Conservation (phyloP, 2,113 vertebrate genomes). For the Catagonus wagneri region DNA sequence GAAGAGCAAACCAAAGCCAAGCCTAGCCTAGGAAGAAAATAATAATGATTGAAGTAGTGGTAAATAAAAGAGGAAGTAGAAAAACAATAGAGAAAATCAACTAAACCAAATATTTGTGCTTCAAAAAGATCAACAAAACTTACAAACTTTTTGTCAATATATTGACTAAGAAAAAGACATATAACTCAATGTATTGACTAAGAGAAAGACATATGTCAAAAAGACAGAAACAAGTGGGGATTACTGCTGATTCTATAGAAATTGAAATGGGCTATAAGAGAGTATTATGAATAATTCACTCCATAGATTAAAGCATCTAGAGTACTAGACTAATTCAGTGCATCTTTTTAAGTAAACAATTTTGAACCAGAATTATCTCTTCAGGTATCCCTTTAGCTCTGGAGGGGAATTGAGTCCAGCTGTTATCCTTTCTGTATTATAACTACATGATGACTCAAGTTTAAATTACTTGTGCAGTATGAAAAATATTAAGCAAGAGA, state of each 20-base stretch:
- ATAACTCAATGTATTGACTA: not conserved
- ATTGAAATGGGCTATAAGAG: not conserved
- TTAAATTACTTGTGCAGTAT: not conserved
- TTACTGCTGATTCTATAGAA: not conserved
- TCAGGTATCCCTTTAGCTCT: not conserved
- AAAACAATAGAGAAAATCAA: not conserved
- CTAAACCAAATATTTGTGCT: not conserved
- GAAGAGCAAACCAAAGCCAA: not conserved
- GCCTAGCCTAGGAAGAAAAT: not conserved
- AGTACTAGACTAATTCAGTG: not conserved
- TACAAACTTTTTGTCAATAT: not conserved
- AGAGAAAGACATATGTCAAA: not conserved
- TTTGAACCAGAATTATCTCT: not conserved
- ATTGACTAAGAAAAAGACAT: not conserved
- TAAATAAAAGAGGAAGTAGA: conserved; percentile 4
- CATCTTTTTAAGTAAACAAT: not conserved
- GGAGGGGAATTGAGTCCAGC: not conserved
- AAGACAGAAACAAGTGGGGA: not conserved
- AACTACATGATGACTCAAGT: not conserved
- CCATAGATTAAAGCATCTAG: not conserved
- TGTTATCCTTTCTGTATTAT: not conserved
- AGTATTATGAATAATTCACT: not conserved
- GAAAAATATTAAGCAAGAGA: not conserved
- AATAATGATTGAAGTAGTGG: not conserved
- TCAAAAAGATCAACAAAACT: conserved; percentile 9